These are phyloP conservation scores for Yponomeuta evonymella DNA, from an alignment of 2,888 invertebrate species.

Conservation along the genomic window DNA sequence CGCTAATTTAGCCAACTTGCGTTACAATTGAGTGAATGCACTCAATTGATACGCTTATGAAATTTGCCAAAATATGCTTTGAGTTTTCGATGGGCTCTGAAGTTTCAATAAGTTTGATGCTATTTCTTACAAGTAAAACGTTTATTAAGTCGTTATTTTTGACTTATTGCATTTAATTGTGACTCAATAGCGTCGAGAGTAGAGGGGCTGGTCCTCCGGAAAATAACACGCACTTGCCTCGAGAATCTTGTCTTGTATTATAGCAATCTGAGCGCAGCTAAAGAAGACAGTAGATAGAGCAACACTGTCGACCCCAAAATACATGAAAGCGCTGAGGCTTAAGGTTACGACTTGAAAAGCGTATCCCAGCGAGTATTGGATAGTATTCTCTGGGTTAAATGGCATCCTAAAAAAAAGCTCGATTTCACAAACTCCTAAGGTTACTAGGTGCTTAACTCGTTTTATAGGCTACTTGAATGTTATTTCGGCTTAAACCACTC, in stretches of 20 bases:
- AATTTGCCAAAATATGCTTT: no score
- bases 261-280: conserved; percentile 59
- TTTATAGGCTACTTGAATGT: no score
- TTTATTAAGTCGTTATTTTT: no score
- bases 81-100: no score
- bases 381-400: conserved; percentile 39
- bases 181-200: background rate
- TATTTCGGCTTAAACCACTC: no score
- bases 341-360: conserved; percentile 54
- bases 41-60: no score
- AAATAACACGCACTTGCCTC: background rate
- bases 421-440: background rate
- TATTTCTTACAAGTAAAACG: no score
- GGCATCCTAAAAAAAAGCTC: conserved; percentile 54
- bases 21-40: no score
- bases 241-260: conserved; percentile 32
- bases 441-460: no score
- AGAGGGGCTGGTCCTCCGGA: no score
- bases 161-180: background rate
- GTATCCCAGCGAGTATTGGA: conserved; percentile 56
- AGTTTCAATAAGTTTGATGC: no score
- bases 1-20: no score
- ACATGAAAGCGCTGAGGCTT: conserved; percentile 62
- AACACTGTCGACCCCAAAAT: conserved; percentile 65
- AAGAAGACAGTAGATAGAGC: conserved; percentile 60